Conservation (phyloP, 2,113 vertebrate genomes). For the Aptenodytes patagonicus region DNA sequence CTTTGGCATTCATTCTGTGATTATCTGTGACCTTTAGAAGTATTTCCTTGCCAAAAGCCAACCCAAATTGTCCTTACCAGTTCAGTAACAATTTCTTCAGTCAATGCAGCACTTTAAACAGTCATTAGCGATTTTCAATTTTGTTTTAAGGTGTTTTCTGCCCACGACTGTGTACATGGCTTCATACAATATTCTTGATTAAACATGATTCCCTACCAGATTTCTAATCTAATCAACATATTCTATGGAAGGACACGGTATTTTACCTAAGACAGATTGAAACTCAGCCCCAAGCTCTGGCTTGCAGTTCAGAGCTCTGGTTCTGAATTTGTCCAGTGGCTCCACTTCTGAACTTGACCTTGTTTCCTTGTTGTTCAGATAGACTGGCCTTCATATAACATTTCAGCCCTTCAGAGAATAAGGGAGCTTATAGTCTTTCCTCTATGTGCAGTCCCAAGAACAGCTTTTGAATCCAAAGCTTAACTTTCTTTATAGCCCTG, state of each 20-base stretch:
- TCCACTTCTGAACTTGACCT: background rate
- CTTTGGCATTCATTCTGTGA: background rate
- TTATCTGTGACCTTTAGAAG: background rate
- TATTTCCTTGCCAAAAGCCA: background rate
- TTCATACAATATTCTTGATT: background rate
- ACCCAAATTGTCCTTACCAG: background rate
- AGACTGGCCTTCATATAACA: background rate
- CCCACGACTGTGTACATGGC: rapidly evolving
- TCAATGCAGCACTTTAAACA: background rate
- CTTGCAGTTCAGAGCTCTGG: background rate
- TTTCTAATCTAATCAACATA: background rate
- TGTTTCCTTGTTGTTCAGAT: background rate
- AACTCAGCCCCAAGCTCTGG: background rate
- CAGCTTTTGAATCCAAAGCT: background rate
- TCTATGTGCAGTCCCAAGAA: background rate
- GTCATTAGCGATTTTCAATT: background rate
- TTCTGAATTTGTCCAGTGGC: background rate
- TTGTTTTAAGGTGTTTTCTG: background rate
- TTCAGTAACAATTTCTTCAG: background rate
- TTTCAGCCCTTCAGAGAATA: background rate
- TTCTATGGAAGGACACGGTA: background rate
- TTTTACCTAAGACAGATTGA: background rate
- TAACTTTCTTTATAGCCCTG: background rate
- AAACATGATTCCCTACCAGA: background rate
- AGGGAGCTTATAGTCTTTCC: background rate